Evolutionary conservation across 2,113 vertebrate genomes (phyloP), one percentile per base, ranked within the genome.

Genomic region (Notarius lentiginosus): DNA sequence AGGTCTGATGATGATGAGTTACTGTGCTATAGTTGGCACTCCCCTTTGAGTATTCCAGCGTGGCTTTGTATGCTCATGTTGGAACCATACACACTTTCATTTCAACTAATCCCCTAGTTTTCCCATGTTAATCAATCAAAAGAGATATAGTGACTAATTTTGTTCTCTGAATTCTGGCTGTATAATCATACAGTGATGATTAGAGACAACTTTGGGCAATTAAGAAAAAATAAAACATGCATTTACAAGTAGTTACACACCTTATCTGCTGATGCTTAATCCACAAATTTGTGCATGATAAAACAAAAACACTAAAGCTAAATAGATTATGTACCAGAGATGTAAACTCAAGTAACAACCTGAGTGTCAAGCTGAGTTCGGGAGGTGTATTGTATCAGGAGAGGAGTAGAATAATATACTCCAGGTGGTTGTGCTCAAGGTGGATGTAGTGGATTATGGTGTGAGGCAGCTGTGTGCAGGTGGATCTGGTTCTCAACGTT

Each of bases 11-110:
- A 91, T 92, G 91, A 88, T 89, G 92, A 90, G 89, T 90, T 93
- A 87, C 89, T 77, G 90, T 86, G 88, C 89, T 84, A 34, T 82
- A 88, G 91, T 86, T 91, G 93, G 92, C 90, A 90, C 90, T 93
- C 93, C 92, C 93, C 82, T 88, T 92, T 93, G 93, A 94, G 92
- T 93, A 92, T 90, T 92, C 92, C 91, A 91, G 91, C 90, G 86
- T 89, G 85, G 88, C 91, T 90, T 89, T 86, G 89, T 89, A 91
- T 91, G 93, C 91, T 94, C 91, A 88, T 83, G 88, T 58, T 91
- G 90, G 88, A 91, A 92, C 90, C 86, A 92, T 93, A 87, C 58
- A 63, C 65, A 63, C 60, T 86, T 79, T 79, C 27, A 47, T 61
- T 34, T 79, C 68, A 79, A 68, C 49, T 9, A 80, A 47, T 85